Conservation (phyloP, 2,113 vertebrate genomes). For the Oryzias melastigma region DNA sequence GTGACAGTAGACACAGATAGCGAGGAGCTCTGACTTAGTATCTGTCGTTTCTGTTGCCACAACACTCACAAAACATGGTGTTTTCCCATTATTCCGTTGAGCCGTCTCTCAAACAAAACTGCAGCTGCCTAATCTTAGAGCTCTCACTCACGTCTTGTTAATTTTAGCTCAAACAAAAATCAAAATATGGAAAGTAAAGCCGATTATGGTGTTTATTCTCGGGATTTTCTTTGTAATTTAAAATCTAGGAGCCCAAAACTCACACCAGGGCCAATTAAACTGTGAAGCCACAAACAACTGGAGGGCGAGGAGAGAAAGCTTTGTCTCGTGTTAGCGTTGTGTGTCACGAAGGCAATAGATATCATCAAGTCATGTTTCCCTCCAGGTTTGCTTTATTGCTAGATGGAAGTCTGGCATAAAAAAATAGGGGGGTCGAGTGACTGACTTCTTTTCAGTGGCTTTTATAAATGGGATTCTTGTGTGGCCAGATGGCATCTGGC, state of each 20-base stretch:
- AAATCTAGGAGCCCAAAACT: no score
- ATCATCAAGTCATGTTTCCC: conserved; percentile 10
- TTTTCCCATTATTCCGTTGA: conserved; percentile 30
- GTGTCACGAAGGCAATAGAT: conserved; percentile 46
- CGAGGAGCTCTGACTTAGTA: conserved; percentile 27
- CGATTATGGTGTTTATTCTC: background rate
- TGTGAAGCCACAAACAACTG: conserved; percentile 11
- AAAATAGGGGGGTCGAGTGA: background rate
- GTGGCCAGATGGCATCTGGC: conserved; percentile 11
- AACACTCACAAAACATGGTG: conserved; percentile 37
- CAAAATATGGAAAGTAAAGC: conserved; percentile 4
- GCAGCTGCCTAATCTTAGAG: conserved; percentile 46
- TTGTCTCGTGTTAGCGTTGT: conserved; percentile 42
- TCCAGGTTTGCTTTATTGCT: conserved; percentile 16
- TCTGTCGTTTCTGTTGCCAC: conserved; percentile 56
- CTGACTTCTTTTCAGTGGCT: conserved; percentile 16
- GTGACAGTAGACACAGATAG: conserved; percentile 28
- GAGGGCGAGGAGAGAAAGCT: conserved; percentile 9
- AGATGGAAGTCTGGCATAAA: conserved; percentile 26
- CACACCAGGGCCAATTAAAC: conserved; percentile 13
- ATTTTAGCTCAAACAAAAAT: conserved; percentile 16
- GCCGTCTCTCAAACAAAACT: conserved; percentile 16
- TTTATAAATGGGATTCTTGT: conserved; percentile 1
- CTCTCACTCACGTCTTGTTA: conserved; percentile 22
- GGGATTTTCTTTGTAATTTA: no score